A percentile compares a stretch with the other conserved stretches of the same genome.
These are phyloP conservation scores for Lineus longissimus DNA, from an alignment of 1,140 invertebrate species.

Conservation along the genomic window DNA sequence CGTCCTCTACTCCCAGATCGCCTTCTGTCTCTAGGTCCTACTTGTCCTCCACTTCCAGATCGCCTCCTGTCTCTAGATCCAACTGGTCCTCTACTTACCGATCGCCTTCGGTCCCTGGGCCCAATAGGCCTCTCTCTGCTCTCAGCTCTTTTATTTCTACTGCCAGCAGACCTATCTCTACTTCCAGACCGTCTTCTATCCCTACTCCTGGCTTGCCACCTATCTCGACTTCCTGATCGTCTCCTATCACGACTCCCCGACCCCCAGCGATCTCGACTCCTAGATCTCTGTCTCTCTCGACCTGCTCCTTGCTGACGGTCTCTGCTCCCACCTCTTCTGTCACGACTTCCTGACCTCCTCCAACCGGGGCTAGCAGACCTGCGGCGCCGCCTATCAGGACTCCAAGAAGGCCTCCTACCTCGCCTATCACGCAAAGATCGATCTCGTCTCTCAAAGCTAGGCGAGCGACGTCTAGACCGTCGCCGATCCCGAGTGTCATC, in stretches of 20 bases:
- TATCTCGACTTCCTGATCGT: conserved; percentile 13
- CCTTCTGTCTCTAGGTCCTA: no score
- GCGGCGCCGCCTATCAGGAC: no score
- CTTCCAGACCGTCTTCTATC: conserved; percentile 20
- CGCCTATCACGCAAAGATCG: no score
- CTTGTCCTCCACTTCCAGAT: no score
- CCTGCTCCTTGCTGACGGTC: conserved; percentile 1
- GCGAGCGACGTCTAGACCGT: no score
- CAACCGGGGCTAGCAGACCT: background rate
- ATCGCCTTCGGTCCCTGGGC: background rate
- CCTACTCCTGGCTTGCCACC: conserved; percentile 13
- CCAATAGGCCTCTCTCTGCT: conserved; percentile 11
- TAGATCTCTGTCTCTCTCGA: conserved; percentile 1
- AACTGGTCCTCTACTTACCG: no score
- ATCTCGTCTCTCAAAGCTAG: no score
- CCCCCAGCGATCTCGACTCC: conserved; percentile 10
- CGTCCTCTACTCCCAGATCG: no score
- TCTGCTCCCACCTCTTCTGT: conserved; percentile 6
- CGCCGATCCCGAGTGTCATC: no score
- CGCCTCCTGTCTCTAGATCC: no score
- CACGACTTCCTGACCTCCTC: background rate
- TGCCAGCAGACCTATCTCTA: conserved; percentile 10
- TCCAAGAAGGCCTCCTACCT: no score
- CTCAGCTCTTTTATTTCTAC: background rate
- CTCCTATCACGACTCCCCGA: conserved; percentile 22